Percentiles rank a stretch among this genome's conserved stretches.
Evolutionary conservation across 2,797 vertebrate species (phyloP).

Genomic region (Manis javanica): DNA sequence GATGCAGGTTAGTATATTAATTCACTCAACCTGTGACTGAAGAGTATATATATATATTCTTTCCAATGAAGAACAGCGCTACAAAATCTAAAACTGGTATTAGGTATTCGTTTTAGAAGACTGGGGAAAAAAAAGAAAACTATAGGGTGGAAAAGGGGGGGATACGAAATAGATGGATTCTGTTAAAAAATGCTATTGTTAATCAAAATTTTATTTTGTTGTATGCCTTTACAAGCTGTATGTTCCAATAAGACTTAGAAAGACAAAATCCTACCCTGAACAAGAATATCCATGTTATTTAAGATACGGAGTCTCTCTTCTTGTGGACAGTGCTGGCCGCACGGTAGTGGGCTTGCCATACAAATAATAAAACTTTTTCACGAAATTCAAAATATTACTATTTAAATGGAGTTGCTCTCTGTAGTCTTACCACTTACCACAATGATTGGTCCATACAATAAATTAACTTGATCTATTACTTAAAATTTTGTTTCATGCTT

Average conservation of each 20-base stretch:
- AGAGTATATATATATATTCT: background rate
- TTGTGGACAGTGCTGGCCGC: background rate
- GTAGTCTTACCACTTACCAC: background rate
- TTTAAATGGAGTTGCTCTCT: background rate
- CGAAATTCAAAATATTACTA: background rate
- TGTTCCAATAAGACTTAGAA: background rate
- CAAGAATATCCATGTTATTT: background rate
- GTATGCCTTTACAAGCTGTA: background rate
- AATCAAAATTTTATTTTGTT: background rate
- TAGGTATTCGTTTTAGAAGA: background rate
- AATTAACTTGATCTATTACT: conserved; percentile 53
- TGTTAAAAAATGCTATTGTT: background rate
- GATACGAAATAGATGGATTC: background rate
- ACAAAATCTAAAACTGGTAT: background rate
- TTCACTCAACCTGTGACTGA: conserved; percentile 21
- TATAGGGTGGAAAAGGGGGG: background rate
- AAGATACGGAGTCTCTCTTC: background rate
- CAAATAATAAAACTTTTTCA: background rate
- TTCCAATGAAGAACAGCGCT: background rate
- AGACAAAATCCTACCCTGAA: background rate
- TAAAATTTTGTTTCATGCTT: conserved; percentile 52
- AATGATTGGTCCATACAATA: conserved; percentile 40
- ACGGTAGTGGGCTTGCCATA: background rate
- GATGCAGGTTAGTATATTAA: background rate
- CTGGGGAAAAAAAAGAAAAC: background rate